Base-by-base conservation (phyloP, 2,797 vertebrate species). In the Protosalanx chinensis region DNA sequence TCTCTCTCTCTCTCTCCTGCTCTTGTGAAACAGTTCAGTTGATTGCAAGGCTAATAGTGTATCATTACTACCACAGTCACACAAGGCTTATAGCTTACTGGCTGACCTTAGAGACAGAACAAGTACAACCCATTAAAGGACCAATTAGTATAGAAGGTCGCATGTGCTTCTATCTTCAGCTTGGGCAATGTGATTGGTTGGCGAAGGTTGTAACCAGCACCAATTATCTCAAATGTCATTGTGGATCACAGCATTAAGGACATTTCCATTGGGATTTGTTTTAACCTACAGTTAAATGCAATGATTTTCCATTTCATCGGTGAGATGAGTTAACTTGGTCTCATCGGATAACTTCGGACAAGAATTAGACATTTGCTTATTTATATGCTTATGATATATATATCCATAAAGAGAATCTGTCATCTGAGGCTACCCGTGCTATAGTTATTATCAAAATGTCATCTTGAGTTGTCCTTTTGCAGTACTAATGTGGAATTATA, bases 211-310 rank as follows among this genome's bases (percentile, higher is more conserved):
- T 83, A 60, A 23, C 27, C 68, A 73, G 76, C 73, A 63, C 72
- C 67, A 79, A 76, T 79, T 84, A 78, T 71, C 59, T 56, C 67
- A 77, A 80, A 82, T 81, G 76, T 78, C 75, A 76, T 30, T 57
- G 65, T 56, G 53, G 51, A 56, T 56, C 18, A 46, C 41, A 46
- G 10, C 41, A 46, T 46, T 46, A 46, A 10, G 41, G 41, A 46
- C 2, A 16, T 56, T 56, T 16, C 51, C 51, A 56, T 56, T 13
- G 3, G 0, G 41, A 46, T 46, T 46, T 27, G 1, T 27, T 41
- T 46, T 46, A 12, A 46, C 41, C 41, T 46, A 46, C 41, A 46
- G 12, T 46, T 46, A 46, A 46, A 46, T 46, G 41, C 41, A 13
- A 46, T 46, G 41, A 46, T 13, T 13, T 46, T 13, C 10, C 8